Evolutionary conservation across 2,797 vertebrate species (phyloP).

Genomic region (Pseudomugil tenellus): DNA sequence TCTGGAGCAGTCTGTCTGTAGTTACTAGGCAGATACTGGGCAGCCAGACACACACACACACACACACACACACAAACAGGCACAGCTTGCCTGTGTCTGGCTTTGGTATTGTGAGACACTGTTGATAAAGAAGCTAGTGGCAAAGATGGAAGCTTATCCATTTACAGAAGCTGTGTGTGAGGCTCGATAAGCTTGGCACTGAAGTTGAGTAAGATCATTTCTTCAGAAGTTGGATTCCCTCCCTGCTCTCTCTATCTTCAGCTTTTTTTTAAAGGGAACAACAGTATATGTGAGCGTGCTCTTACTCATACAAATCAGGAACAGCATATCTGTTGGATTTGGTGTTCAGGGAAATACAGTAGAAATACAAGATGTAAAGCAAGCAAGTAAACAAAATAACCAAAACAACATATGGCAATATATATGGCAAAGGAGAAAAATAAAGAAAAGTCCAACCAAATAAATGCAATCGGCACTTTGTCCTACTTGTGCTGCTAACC

Average conservation of each 20-base stretch:
- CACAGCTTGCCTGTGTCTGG: constrained; percentile 70
- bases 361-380: constrained; percentile 1
- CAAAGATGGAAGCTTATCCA: constrained; percentile 75
- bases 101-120: constrained; percentile 59
- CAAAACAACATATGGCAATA: background rate
- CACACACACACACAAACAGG: constrained; percentile 18
- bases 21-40: constrained; percentile 76
- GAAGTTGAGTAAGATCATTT: constrained; percentile 48
- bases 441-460: constrained; percentile 4
- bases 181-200: constrained; percentile 69
- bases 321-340: constrained; percentile 35
- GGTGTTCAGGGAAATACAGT: constrained; percentile 14
- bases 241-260: constrained; percentile 35
- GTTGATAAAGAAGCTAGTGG: constrained; percentile 70
- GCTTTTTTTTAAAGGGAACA: constrained; percentile 20
- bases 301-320: constrained; percentile 15
- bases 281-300: constrained; percentile 9
- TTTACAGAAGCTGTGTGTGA: constrained; percentile 74
- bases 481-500: constrained; percentile 32
- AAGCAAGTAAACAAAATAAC: background rate
- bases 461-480: constrained; percentile 17
- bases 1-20: constrained; percentile 65
- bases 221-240: constrained; percentile 55
- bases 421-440: background rate
- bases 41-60: constrained; percentile 31